Evolutionary conservation across 2,888 invertebrate species (phyloP).

Genomic region (Dryobota labecula): DNA sequence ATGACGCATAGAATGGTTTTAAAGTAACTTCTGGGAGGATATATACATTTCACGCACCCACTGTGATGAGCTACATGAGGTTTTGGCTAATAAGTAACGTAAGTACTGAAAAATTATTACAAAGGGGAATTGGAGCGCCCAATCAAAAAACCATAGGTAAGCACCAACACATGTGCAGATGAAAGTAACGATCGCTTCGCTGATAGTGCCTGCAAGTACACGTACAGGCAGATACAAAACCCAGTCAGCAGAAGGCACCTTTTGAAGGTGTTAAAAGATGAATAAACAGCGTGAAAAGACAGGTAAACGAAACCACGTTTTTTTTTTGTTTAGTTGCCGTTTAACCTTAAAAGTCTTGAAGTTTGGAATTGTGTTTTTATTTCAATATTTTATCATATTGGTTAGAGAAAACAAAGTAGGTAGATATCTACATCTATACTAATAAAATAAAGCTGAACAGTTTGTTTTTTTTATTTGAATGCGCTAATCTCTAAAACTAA

Average conservation of each 20-base stretch:
- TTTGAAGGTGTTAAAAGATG: background rate
- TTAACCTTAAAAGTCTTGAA: background rate
- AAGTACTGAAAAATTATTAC: background rate
- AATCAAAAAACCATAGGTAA: background rate
- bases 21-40: background rate
- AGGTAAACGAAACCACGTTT: background rate
- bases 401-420: no score
- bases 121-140: background rate
- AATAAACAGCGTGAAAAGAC: background rate
- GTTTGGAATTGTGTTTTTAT: no score
- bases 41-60: no score
- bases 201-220: background rate
- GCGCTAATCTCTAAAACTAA: no score
- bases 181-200: background rate
- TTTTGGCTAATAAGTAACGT: background rate
- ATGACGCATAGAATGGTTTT: background rate
- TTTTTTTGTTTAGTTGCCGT: background rate
- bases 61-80: background rate
- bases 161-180: background rate
- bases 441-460: no score
- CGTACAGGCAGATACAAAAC: background rate
- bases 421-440: no score
- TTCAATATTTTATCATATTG: background rate
- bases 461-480: no score
- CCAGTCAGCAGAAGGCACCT: background rate